Conservation (phyloP, 92 coral and sea anemone genomes). For the Bergia puertoricense region DNA sequence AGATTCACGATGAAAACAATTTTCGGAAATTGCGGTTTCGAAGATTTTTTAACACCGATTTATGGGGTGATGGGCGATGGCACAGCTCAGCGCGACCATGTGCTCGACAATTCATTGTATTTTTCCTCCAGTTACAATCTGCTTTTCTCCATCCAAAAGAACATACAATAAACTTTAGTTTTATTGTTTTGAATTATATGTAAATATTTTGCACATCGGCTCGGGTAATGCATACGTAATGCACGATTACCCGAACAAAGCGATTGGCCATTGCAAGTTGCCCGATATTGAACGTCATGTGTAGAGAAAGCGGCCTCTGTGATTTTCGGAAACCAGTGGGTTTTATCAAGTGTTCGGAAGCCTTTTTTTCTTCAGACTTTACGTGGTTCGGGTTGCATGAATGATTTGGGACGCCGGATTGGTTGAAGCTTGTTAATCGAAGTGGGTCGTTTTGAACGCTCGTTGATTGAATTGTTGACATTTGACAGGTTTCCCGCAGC, state of each 20-base stretch:
- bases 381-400: constrained; percentile 44
- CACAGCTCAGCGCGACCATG: background rate
- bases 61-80: constrained; percentile 17
- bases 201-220: constrained; percentile 38
- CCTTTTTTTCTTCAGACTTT: constrained; percentile 29
- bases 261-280: constrained; percentile 45
- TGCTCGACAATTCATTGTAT: background rate
- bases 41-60: constrained; percentile 31
- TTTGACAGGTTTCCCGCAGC: constrained; percentile 72
- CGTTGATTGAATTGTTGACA: constrained; percentile 69
- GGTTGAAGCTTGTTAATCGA: constrained; percentile 29
- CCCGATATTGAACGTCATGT: constrained; percentile 41
- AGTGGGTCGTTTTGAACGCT: constrained; percentile 49
- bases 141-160: constrained; percentile 19
- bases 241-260: constrained; percentile 45
- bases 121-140: background rate
- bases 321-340: constrained; percentile 43
- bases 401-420: constrained; percentile 31
- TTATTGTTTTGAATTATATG: constrained; percentile 36
- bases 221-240: constrained; percentile 30
- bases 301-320: constrained; percentile 34
- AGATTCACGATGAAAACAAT: constrained; percentile 37
- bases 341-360: constrained; percentile 47
- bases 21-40: constrained; percentile 47
- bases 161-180: constrained; percentile 31